A percentile compares a stretch with the other conserved stretches of the same genome.
Conservation (phyloP, 2,888 invertebrate species). For the Phytoseiulus persimilis region DNA sequence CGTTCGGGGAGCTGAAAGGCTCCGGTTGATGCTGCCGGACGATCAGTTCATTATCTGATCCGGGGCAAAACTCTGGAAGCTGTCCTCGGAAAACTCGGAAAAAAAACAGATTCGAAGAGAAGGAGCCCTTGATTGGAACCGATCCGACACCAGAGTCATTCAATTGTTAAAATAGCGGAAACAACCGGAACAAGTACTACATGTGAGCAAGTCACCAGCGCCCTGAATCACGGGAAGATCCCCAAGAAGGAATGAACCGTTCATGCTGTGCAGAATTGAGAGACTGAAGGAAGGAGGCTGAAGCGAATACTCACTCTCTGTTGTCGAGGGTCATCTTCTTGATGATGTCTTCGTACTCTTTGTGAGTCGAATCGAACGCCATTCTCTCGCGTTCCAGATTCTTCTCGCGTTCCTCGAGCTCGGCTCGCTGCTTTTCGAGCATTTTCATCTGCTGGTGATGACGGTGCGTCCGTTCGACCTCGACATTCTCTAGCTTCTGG, state of each 20-base stretch:
- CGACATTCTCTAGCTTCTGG: slow-evolving; percentile 52
- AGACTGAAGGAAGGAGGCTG: neutral
- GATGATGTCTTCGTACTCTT: slow-evolving; percentile 76
- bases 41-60: no score
- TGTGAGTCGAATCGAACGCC: slow-evolving; percentile 81
- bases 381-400: slow-evolving; percentile 74
- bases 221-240: neutral
- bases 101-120: neutral
- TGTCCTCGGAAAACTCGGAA: neutral
- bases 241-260: neutral
- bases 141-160: neutral
- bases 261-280: neutral
- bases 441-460: slow-evolving; percentile 72
- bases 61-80: no score
- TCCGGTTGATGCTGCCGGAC: no score
- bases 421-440: slow-evolving; percentile 79
- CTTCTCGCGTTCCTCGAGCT: slow-evolving; percentile 77
- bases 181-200: neutral
- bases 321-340: slow-evolving; percentile 72
- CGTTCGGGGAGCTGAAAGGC: no score
- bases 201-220: neutral
- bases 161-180: neutral
- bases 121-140: neutral
- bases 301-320: slow-evolving; percentile 63
- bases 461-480: slow-evolving; percentile 55